Evolutionary conservation across 2,888 invertebrate species (phyloP).

Genomic region (Blera fallax): DNA sequence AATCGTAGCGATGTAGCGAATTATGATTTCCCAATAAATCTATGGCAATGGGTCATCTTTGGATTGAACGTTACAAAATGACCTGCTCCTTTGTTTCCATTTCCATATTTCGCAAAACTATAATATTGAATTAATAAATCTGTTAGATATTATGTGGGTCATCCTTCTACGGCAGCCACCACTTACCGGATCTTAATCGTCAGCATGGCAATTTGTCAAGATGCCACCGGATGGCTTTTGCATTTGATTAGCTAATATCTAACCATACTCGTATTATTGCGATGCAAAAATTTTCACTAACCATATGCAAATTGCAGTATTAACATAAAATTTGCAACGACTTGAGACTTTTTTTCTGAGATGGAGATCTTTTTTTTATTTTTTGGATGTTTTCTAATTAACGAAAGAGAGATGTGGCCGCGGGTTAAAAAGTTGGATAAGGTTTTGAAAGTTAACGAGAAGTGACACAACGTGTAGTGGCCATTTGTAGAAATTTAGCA

Average conservation of each 20-base stretch:
- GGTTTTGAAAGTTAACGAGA: background rate
- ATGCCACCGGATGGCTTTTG: background rate
- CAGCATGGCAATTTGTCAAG: background rate
- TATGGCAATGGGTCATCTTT: background rate
- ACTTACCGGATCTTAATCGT: background rate
- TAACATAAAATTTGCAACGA: conserved; percentile 31
- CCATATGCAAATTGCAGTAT: conserved; percentile 17
- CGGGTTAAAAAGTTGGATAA: background rate
- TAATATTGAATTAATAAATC: conserved; percentile 2
- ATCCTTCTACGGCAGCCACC: background rate
- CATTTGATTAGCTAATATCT: background rate
- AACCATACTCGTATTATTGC: background rate
- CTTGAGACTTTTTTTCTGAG: background rate
- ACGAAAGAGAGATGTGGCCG: background rate
- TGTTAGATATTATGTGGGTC: conserved; percentile 2
- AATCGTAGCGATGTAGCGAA: background rate
- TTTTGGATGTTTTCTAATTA: background rate
- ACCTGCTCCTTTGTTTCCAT: background rate
- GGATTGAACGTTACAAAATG: background rate
- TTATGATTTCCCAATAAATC: background rate
- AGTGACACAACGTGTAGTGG: background rate
- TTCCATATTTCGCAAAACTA: background rate
- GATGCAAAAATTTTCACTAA: background rate
- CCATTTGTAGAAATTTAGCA: background rate
- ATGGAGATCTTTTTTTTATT: background rate